Conservation (phyloP, 2,888 invertebrate genomes). For the Apotomis turbidana region DNA sequence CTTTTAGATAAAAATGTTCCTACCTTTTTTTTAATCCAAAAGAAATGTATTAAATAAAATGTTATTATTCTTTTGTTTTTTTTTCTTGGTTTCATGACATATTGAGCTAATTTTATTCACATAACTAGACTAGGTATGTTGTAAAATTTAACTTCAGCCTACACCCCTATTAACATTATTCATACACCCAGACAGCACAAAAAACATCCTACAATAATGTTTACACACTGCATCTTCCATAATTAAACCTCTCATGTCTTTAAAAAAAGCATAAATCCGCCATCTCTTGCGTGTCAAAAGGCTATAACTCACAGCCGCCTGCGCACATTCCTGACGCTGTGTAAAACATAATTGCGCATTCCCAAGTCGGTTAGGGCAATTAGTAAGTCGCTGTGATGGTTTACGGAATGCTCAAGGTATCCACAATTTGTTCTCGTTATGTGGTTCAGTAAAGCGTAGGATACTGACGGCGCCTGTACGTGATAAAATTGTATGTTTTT, state of each 20-base stretch:
- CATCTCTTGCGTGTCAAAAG: slow-evolving; percentile 35
- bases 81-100: no score
- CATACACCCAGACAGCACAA: background rate
- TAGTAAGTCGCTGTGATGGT: slow-evolving; percentile 24
- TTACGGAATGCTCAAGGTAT: slow-evolving; percentile 21
- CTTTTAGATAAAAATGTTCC: no score
- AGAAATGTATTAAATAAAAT: no score
- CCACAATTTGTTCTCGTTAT: slow-evolving; percentile 23
- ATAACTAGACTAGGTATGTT: background rate
- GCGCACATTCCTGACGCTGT: slow-evolving; percentile 35
- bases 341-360: slow-evolving; percentile 39
- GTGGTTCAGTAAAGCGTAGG: slow-evolving; percentile 2
- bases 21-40: no score
- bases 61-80: no score
- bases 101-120: no score
- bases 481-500: no score
- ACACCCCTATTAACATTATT: slow-evolving; percentile 5
- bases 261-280: slow-evolving; percentile 30
- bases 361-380: slow-evolving; percentile 34
- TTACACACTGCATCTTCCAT: slow-evolving; percentile 12
- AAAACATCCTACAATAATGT: slow-evolving; percentile 8
- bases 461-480: background rate
- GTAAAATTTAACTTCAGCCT: background rate
- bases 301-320: slow-evolving; percentile 39
- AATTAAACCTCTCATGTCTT: background rate